Evolutionary conservation across 2,888 invertebrate genomes (phyloP), one percentile per base, ranked within the genome.

Genomic region (Zygogramma bicolorata): DNA sequence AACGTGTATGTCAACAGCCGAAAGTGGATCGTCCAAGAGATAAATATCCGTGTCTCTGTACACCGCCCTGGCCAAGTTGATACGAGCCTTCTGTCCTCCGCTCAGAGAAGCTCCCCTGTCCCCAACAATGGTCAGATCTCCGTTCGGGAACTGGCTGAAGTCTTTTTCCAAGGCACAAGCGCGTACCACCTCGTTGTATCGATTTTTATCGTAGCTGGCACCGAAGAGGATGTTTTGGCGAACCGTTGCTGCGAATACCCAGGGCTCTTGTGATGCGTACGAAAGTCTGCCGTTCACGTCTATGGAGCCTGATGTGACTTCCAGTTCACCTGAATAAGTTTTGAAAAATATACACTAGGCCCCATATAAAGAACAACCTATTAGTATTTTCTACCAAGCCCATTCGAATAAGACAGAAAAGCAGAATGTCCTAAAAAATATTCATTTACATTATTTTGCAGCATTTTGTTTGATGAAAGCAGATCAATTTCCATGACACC

Each of bases 191-290:
- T 86, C 84, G 25, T 86, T 82, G 78, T 92, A 93, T 81, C 90
- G 89, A 66, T 88, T 88, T 62, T 89, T 87, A 72, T 92, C 89
- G 82, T 88, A 93, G 0, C 90, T 87, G 77, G 90, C 86, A 0
- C 96, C 96, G 85, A 97, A 96, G 22, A 94, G 85, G 80, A 97
- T 95, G 86, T 97, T 97, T 82, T 96, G 94, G 65, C 94, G 88
- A 0, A 97, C 90, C 1, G 94, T 92, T 15, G 91, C 90, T 0
- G 92, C 91, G 84, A 93, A 94, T 0, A 94, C 90, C 96, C 96
- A 97, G 7, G 96, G 91, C 83, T 96, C 95, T 86, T 96, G 96
- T 78, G 93, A 90, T 0, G 94, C 93, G 85, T 96, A 97, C 29
- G 93, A 92, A 18, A 92, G 71, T 38, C 83, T 88, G 1, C 93